phyloP scores from a whole-genome alignment of 2,888 invertebrate genomes.

The Nipponacmea schrenckii region DNA sequence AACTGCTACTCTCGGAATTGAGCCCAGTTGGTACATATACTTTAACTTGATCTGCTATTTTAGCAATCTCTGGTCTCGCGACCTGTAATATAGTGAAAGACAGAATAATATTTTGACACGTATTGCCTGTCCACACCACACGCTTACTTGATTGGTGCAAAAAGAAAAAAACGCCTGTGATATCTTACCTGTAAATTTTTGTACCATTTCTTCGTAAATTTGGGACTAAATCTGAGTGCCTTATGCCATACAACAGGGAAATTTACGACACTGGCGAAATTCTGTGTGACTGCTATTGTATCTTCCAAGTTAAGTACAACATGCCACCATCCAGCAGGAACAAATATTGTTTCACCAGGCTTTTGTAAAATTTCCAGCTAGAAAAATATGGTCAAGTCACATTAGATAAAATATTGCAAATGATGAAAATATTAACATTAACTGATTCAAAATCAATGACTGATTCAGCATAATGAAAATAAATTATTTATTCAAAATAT shows the following conservation, averaged over 20 bases:
- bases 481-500: too few relatives aligned
- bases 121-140: too few relatives aligned
- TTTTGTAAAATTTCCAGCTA: constrained; percentile 92
- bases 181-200: constrained; percentile 69
- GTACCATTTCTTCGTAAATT: constrained; percentile 93
- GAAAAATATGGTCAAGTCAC: constrained; percentile 40
- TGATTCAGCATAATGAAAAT: too few relatives aligned
- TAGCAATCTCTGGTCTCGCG: constrained; percentile 72
- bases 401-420: too few relatives aligned
- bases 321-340: constrained; percentile 99
- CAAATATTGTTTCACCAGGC: constrained; percentile 97
- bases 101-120: too few relatives aligned
- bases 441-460: too few relatives aligned
- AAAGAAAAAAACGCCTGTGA: too few relatives aligned
- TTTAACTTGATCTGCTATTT: constrained; percentile 82
- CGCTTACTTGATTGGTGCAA: too few relatives aligned
- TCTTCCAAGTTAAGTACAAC: constrained; percentile 96
- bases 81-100: constrained; percentile 37
- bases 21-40: constrained; percentile 87
- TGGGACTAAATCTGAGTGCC: constrained; percentile 90
- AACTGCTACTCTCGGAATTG: constrained; percentile 92
- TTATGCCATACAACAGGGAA: constrained; percentile 99
- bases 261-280: constrained; percentile 89
- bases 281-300: constrained; percentile 97
- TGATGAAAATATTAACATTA: too few relatives aligned